Conservation (phyloP, 2,113 vertebrate genomes). For the Choloepus hoffmanni region DNA sequence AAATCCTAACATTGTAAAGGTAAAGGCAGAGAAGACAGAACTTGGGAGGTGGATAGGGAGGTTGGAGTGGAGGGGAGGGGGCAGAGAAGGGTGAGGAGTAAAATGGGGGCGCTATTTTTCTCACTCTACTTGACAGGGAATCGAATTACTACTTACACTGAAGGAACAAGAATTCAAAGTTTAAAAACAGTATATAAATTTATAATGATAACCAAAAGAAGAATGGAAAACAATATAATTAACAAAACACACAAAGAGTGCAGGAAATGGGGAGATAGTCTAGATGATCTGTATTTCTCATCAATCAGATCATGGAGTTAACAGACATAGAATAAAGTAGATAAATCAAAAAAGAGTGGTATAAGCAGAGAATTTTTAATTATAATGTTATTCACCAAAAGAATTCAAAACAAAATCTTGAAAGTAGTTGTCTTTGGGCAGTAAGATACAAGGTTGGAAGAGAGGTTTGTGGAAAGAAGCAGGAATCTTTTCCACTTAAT, state of each 20-base stretch:
- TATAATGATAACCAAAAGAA: neutral
- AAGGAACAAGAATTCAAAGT: conserved; percentile 1
- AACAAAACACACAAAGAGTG: neutral
- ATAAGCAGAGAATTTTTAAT: neutral
- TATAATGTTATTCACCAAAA: neutral
- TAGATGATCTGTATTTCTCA: neutral
- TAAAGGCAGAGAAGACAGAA: neutral
- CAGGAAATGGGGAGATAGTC: neutral
- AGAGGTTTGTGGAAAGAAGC: neutral
- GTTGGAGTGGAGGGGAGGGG: neutral
- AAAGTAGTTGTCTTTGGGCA: neutral
- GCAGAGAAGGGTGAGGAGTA: neutral
- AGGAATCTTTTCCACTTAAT: neutral
- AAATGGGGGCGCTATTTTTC: neutral
- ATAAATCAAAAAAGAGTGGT: neutral
- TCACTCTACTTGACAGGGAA: neutral
- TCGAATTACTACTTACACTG: neutral
- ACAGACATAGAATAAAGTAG: neutral
- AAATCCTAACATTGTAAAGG: neutral
- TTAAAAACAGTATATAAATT: neutral
- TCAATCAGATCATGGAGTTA: neutral
- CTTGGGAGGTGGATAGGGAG: neutral
- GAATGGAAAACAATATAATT: conserved; percentile 8
- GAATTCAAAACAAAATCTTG: neutral
- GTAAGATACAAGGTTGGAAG: neutral